Base-by-base conservation (phyloP, 2,797 vertebrate genomes). In the Semaprochilodus insignis region DNA sequence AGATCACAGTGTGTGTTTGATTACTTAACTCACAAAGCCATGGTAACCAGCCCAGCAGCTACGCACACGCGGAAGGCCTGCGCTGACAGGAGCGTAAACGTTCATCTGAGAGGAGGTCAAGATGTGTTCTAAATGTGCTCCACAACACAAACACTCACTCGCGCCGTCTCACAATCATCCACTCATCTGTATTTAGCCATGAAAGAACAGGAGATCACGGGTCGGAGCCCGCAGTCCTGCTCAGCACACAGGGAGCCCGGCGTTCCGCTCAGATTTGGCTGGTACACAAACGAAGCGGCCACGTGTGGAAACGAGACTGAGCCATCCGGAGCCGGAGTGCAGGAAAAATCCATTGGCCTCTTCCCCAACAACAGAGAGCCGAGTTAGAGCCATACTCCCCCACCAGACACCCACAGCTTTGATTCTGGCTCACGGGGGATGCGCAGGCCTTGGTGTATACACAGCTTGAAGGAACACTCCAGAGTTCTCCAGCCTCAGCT, bases 1-100 rank as follows among this genome's bases (percentile, higher is more conserved):
- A 91, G 91, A 93, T 93, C 81, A 81, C 77, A 83, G 72, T 93
- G 91, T 91, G 91, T 92, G 88, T 91, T 88, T 91, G 93, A 94
- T 94, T 94, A 93, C 91, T 92, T 92, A 94, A 94, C 87, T 88
- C 54, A 31, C 74, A 86, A 65, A 76, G 80, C 85, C 85, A 88
- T 88, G 85, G 87, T 82, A 84, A 86, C 87, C 85, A 88, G 77
- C 83, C 65, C 72, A 83, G 57, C 75, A 52, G 80, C 84, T 71
- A 21, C 36, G 57, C 54, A 73, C 52, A 3, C 52, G 17, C 62
- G 81, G 83, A 76, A 31, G 67, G 80, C 44, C 23, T 23, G 48
- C 62, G 75, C 40, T 62, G 77, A 79, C 55, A 65, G 21, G 70
- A 78, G 63, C 63, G n/a, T 70, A 75, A 76, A 40, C 52, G 63